These are phyloP conservation scores for Spicauda simplicius DNA, from an alignment of 2,888 invertebrate genomes.

Conservation along the genomic window DNA sequence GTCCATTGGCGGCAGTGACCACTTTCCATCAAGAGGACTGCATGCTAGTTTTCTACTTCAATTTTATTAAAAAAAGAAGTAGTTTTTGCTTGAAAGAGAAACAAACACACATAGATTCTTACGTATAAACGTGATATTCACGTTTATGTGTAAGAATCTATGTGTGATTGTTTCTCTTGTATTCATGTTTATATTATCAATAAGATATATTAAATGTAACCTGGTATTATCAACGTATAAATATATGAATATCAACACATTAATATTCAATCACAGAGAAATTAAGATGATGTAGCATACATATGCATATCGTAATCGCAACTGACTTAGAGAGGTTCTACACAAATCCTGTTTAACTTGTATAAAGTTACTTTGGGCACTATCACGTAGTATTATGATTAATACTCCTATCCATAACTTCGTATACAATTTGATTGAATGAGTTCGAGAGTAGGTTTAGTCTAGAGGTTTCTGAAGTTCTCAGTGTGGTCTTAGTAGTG, in stretches of 20 bases:
- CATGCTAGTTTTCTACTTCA: no score
- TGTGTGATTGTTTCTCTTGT: no score
- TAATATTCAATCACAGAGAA: background rate
- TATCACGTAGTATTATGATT: slow-evolving; percentile 21
- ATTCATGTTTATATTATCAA: no score
- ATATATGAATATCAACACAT: background rate
- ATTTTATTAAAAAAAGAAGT: no score
- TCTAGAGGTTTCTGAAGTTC: slow-evolving; percentile 25
- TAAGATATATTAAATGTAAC: no score
- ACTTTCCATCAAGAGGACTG: no score
- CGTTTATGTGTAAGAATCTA: no score
- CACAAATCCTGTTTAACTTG: slow-evolving; percentile 19
- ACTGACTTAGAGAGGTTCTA: slow-evolving; percentile 14
- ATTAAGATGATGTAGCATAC: background rate
- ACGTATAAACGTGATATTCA: no score
- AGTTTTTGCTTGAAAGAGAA: no score
- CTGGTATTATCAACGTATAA: background rate
- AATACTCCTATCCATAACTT: slow-evolving; percentile 17
- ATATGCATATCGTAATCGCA: background rate
- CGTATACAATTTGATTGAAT: slow-evolving; percentile 35
- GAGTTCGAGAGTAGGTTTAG: slow-evolving; percentile 34
- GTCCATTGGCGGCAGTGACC: no score
- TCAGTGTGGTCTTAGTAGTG: slow-evolving; percentile 9
- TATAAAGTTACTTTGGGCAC: slow-evolving; percentile 11
- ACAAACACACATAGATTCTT: no score